Base-by-base conservation (phyloP, 2,113 vertebrate species). In the Gymnogyps californianus region DNA sequence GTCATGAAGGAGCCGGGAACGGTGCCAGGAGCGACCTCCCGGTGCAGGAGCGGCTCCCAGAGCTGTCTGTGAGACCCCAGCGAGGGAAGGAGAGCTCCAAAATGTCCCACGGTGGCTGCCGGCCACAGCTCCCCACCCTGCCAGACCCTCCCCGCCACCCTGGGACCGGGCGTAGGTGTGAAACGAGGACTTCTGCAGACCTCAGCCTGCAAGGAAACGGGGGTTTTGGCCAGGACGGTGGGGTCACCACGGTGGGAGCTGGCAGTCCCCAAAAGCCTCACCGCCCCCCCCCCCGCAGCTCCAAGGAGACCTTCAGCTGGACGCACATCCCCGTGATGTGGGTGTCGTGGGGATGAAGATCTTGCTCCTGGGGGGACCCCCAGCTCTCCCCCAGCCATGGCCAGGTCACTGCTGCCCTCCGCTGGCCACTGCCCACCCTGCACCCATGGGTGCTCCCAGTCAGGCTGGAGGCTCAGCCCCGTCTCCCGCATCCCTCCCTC, bases 61-160 rank as follows among this genome's bases (percentile, higher is more conserved):
- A 47, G 25, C 32, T 8, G 1, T 14, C 22, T 31, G 51, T 0
- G 2, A 86, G 61, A 47, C 20, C 40, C 49, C 2, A 0, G 16
- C 0, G 0, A n/a, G 51, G 44, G n/a, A 31, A 40, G 15, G 38
- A 28, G 42, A 54, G 2, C 51, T 22, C 49, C 44, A 22, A 32
- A 61, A 2, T 0, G 9, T 19, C 36, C 65, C 2, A 0, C 0
- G 7, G 51, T 16, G 38, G 36, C 72, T 18, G 21, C 42, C 1
- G 5, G 47, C 24, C 8, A 2, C 40, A 11, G 49, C 25, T 42
- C 47, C 2, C 2, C 6, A 0, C 29, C 47, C 40, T 2, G 1
- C 40, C 83, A 31, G 40, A 14, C 36, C 49, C 44, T 21, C 17
- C 17, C 40, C 0, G 15, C 1, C 21, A 5, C 26, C 31, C 29